These are phyloP conservation scores for Lucifuga dentata DNA, from an alignment of 2,113 vertebrate species.

Conservation along the genomic window DNA sequence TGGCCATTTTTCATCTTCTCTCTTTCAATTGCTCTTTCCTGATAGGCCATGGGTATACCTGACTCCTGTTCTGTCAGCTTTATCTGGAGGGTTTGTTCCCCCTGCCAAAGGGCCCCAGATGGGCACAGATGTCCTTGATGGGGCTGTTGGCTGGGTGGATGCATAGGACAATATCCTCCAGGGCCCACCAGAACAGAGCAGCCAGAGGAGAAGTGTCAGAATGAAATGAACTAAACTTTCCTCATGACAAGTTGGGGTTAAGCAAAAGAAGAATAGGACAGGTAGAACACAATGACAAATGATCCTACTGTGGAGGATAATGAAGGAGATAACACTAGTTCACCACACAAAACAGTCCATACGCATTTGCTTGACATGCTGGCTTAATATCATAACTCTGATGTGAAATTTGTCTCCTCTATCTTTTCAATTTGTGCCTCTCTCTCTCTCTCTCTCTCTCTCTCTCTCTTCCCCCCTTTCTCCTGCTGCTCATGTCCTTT, in stretches of 20 bases:
- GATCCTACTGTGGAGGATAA: conserved; percentile 16
- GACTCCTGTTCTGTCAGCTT: conserved; percentile 45
- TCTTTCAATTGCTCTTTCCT: conserved; percentile 60
- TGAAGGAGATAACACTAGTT: conserved; percentile 24
- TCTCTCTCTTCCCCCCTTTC: conserved; percentile 14
- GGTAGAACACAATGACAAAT: conserved; percentile 11
- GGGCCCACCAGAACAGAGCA: conserved; percentile 41
- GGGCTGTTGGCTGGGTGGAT: conserved; percentile 61
- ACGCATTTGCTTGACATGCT: conserved; percentile 35
- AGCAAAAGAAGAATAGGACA: conserved; percentile 36
- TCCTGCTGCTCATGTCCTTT: conserved; percentile 65
- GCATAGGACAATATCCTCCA: conserved; percentile 60
- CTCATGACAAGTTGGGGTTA: conserved; percentile 28
- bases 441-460: background rate
- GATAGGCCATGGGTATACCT: conserved; percentile 50
- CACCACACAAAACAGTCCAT: conserved; percentile 34
- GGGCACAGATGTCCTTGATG: conserved; percentile 74
- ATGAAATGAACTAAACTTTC: conserved; percentile 58
- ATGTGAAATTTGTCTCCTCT: conserved; percentile 17
- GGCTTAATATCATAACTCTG: conserved; percentile 32
- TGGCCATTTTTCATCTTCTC: conserved; percentile 76
- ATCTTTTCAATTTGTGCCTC: conserved; percentile 19
- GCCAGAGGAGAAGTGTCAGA: conserved; percentile 49
- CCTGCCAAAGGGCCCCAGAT: conserved; percentile 57
- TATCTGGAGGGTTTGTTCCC: conserved; percentile 64